Conservation (phyloP, 1,140 invertebrate genomes). For the Colletes gigas region DNA sequence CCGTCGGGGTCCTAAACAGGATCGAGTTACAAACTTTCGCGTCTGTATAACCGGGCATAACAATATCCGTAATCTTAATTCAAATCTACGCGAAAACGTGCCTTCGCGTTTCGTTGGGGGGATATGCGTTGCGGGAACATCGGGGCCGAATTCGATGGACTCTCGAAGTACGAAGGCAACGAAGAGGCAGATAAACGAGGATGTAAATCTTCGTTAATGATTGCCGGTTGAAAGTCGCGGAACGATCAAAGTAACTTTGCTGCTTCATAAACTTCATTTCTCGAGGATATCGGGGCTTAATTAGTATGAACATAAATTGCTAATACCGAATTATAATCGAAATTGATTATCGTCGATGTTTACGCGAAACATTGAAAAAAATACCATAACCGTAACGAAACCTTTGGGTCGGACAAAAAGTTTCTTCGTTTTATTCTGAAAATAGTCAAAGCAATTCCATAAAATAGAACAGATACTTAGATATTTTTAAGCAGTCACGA, state of each 20-base stretch:
- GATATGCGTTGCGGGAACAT: neutral
- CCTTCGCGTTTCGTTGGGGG: neutral
- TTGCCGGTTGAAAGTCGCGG: neutral
- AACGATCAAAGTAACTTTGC: slow-evolving; percentile 4
- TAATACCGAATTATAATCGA: neutral
- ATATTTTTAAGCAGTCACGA: too few relatives aligned
- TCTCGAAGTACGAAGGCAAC: neutral
- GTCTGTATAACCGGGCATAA: neutral
- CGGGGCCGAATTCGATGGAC: neutral
- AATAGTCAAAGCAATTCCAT: neutral
- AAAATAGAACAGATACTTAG: neutral
- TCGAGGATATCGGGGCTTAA: neutral
- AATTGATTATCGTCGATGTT: neutral
- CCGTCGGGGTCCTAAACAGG: neutral
- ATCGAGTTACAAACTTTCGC: neutral
- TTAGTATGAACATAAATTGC: neutral
- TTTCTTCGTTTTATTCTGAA: too few relatives aligned
- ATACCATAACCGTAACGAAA: neutral
- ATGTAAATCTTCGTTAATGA: slow-evolving; percentile 22
- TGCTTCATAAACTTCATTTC: neutral
- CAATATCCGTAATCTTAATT: slow-evolving; percentile 14
- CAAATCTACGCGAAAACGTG: neutral
- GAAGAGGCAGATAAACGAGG: neutral
- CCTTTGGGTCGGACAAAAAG: neutral
- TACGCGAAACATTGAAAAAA: neutral